Percentiles rank a stretch among this genome's conserved stretches.
Conservation (phyloP, 2,888 invertebrate species). For the Acanthosepion pharaonis region DNA sequence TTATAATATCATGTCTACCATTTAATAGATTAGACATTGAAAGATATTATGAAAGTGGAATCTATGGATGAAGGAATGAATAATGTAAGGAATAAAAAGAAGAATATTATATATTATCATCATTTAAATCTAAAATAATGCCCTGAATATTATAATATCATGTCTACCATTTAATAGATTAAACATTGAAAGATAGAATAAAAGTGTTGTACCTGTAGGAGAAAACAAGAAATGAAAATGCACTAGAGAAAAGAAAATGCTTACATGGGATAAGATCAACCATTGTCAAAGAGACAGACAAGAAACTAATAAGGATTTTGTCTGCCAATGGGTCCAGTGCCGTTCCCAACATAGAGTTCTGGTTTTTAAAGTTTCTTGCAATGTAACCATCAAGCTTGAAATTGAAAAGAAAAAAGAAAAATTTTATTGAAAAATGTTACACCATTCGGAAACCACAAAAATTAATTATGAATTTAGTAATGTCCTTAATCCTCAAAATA, state of each 20-base stretch:
- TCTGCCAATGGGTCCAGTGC: conserved; percentile 98
- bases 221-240: not conserved
- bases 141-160: not conserved
- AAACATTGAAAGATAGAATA: not conserved
- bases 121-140: not conserved
- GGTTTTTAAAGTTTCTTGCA: conserved; percentile 91
- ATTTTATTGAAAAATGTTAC: not conserved
- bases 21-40: no score
- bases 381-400: conserved; percentile 94
- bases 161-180: not conserved
- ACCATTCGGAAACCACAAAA: no score
- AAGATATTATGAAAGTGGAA: no score
- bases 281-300: conserved; percentile 90
- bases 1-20: no score
- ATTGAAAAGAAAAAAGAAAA: not conserved
- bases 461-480: no score
- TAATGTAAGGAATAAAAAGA: not conserved
- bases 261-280: conserved; percentile 86
- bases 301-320: conserved; percentile 90
- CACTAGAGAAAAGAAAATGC: conserved; percentile 42
- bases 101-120: not conserved
- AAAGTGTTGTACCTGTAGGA: not conserved
- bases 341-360: conserved; percentile 93
- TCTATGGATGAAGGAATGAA: no score
- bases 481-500: no score